Evolutionary conservation across 2,888 invertebrate species (phyloP).

Genomic region (Drosophila quinaria): DNA sequence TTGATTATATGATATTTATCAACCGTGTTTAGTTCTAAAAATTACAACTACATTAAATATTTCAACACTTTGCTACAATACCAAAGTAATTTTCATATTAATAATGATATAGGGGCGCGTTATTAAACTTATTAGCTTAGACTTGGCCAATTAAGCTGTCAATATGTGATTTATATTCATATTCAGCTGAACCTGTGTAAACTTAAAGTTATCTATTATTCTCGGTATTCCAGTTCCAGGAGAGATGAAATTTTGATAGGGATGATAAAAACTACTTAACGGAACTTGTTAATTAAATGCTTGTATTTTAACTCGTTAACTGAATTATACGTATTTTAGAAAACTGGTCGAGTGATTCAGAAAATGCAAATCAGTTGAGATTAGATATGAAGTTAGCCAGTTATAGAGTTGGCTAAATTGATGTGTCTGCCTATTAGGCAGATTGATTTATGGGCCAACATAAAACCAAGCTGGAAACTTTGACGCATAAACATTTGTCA

Average conservation of each 20-base stretch:
- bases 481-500: conserved; percentile 37
- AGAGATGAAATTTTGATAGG: conserved; percentile 10
- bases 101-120: conserved; percentile 27
- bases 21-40: background rate
- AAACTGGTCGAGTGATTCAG: background rate
- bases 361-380: conserved; percentile 48
- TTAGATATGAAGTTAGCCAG: conserved; percentile 17
- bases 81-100: conserved; percentile 24
- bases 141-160: conserved; percentile 53
- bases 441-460: conserved; percentile 56
- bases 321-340: background rate
- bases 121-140: conserved; percentile 15
- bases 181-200: conserved; percentile 8
- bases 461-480: conserved; percentile 17
- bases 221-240: conserved; percentile 8
- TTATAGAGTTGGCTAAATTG: conserved; percentile 35
- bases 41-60: conserved; percentile 9
- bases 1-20: background rate
- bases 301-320: background rate
- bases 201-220: background rate
- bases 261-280: conserved; percentile 19
- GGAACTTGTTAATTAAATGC: conserved; percentile 19
- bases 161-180: conserved; percentile 43
- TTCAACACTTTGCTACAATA: conserved; percentile 31
- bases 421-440: conserved; percentile 39